phyloP scores from a whole-genome alignment of 2,113 vertebrate species.

The Antennarius striatus region DNA sequence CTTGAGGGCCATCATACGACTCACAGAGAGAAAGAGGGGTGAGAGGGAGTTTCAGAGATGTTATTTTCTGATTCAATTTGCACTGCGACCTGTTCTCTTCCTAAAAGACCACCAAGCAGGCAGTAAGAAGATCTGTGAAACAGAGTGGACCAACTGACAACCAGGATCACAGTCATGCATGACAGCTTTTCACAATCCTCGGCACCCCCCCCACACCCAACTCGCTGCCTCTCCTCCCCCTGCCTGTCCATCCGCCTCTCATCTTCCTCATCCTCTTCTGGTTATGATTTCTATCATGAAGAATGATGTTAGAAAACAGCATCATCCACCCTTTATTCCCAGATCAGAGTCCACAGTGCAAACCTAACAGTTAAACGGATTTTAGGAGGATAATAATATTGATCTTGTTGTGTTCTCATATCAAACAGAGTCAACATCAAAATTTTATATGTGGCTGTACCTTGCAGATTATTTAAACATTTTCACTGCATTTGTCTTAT shows the following conservation, averaged over 20 bases:
- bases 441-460: background rate
- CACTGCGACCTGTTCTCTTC: constrained; percentile 65
- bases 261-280: constrained; percentile 67
- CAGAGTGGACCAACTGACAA: constrained; percentile 77
- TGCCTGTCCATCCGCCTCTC: constrained; percentile 51
- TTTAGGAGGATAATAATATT: constrained; percentile 5
- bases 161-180: constrained; percentile 72
- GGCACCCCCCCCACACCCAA: constrained; percentile 2
- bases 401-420: constrained; percentile 4
- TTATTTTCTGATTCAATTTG: constrained; percentile 65
- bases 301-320: constrained; percentile 60
- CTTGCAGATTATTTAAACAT: background rate
- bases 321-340: constrained; percentile 31
- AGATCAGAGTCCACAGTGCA: constrained; percentile 27
- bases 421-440: constrained; percentile 3
- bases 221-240: constrained; percentile 19
- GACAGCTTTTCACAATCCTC: constrained; percentile 66
- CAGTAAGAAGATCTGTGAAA: constrained; percentile 75
- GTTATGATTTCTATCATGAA: constrained; percentile 61
- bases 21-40: constrained; percentile 14
- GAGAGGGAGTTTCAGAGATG: constrained; percentile 40
- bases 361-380: constrained; percentile 19
- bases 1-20: constrained; percentile 68
- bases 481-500: constrained; percentile 5
- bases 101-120: constrained; percentile 71